Evolutionary conservation across 2,797 vertebrate genomes (phyloP), one percentile per base, ranked within the genome.

Genomic region (Falco naumanni): DNA sequence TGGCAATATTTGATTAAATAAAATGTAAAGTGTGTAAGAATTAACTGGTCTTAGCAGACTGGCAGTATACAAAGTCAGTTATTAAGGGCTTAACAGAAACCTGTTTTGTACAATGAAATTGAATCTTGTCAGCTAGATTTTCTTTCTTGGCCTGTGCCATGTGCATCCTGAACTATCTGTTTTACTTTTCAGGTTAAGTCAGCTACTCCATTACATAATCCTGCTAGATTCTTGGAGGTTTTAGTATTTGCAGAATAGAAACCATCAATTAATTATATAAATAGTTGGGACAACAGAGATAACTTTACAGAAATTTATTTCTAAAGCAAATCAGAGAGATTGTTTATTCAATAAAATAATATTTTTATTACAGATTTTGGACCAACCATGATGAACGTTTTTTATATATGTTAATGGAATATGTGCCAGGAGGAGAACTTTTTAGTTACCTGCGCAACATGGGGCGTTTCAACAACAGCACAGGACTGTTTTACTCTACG

Each of bases 341-440:
- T 28, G 82, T 89, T 79, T 72, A 34, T 68, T 77, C 51, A 84
- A 3, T 91, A 85, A 89, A 84, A 57, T 9, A 39, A 34, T 84
- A 6, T 28, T 79, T 84, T 74, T 33, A 5, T 89, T 93, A 9
- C 97, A 99, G 99, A 96, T 99, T 99, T 93, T 99, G 99, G 99
- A 99, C 99, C 5, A 98, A 99, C 87, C 99, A 99, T 0, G 99
- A 99, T 60, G 99, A 99, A 16, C 98, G 98, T 11, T 99, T 99
- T 94, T 98, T 99, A 12, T 99, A 99, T 97, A 99, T 99, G 99
- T 97, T 99, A 71, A 98, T 99, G 99, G 99, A 99, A 95, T 99
- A 99, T 9, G 99, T 99, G 51, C 99, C 99, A 0, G 99, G 99
- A 17, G 99, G 99, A 4, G 99, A 99, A 97, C 98, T 99, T 17